Percentiles rank a stretch among this genome's conserved stretches.
phyloP scores from a whole-genome alignment of 2,888 invertebrate genomes.

The Muschampia plurimacula region DNA sequence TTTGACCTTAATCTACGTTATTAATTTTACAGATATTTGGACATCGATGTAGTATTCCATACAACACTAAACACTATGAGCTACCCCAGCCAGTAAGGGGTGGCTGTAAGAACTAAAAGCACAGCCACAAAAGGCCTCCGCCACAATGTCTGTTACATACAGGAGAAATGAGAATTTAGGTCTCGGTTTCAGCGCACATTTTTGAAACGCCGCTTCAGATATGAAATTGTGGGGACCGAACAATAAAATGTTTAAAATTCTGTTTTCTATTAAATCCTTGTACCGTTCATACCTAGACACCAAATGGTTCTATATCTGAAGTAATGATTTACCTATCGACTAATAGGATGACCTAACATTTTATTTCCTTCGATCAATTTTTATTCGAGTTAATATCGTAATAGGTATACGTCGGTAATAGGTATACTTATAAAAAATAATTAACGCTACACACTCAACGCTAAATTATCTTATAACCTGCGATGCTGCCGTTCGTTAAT shows the following conservation, averaged over 20 bases:
- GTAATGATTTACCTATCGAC: no score
- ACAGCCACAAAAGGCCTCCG: conserved; percentile 76
- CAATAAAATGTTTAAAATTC: conserved; percentile 14
- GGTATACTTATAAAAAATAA: no score
- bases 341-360: no score
- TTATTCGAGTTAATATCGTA: no score
- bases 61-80: conserved; percentile 50
- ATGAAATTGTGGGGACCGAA: conserved; percentile 36
- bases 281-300: no score
- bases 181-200: conserved; percentile 52
- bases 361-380: no score
- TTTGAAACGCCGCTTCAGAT: conserved; percentile 48
- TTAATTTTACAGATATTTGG: background rate
- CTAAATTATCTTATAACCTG: no score
- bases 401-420: no score
- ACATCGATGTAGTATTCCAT: background rate
- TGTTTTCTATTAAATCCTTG: background rate
- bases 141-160: conserved; percentile 63
- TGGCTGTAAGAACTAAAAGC: conserved; percentile 79
- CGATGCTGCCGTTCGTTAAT: no score
- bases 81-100: conserved; percentile 48
- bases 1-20: no score
- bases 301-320: no score
- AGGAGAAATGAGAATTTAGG: conserved; percentile 56
- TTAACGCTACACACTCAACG: no score